phyloP scores from a whole-genome alignment of 2,888 invertebrate genomes.

The Muscina levida region DNA sequence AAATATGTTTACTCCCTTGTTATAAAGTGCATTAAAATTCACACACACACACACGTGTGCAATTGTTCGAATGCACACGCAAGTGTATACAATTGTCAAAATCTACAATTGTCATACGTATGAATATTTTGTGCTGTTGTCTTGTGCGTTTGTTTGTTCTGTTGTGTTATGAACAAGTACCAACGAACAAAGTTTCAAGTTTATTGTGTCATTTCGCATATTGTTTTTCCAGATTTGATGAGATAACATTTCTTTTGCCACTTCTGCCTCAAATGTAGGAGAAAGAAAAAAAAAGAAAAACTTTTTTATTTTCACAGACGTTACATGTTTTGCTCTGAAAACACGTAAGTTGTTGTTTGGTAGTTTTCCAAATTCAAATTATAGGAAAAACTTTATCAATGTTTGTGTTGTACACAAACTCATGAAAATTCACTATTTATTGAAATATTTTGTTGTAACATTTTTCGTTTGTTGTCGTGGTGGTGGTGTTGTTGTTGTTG shows the following conservation, averaged over 20 bases:
- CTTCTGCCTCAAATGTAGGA: neutral
- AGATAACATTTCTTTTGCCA: conserved; percentile 39
- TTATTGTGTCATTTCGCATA: conserved; percentile 61
- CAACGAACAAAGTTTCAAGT: conserved; percentile 61
- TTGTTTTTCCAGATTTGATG: conserved; percentile 50
- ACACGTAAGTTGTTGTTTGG: conserved; percentile 16
- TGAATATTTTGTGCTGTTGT: neutral
- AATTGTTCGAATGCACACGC: neutral
- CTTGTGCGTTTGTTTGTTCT: neutral
- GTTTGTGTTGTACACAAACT: neutral
- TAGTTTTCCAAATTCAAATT: conserved; percentile 53
- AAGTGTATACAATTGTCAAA: conserved; percentile 11
- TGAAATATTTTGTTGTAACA: conserved; percentile 15
- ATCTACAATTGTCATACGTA: conserved; percentile 23
- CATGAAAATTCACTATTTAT: conserved; percentile 27
- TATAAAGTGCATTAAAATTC: too few species aligned
- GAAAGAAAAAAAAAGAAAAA: too few species aligned
- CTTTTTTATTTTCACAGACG: conserved; percentile 6
- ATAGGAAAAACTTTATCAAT: conserved; percentile 46
- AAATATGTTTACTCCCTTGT: neutral
- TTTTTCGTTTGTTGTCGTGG: too few species aligned
- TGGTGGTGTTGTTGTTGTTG: too few species aligned
- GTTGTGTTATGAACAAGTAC: conserved; percentile 49
- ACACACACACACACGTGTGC: neutral
- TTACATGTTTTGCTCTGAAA: neutral